A percentile compares a stretch with the other conserved stretches of the same genome.
Evolutionary conservation across 2,888 invertebrate genomes (phyloP).

Genomic region (Xanthia togata): DNA sequence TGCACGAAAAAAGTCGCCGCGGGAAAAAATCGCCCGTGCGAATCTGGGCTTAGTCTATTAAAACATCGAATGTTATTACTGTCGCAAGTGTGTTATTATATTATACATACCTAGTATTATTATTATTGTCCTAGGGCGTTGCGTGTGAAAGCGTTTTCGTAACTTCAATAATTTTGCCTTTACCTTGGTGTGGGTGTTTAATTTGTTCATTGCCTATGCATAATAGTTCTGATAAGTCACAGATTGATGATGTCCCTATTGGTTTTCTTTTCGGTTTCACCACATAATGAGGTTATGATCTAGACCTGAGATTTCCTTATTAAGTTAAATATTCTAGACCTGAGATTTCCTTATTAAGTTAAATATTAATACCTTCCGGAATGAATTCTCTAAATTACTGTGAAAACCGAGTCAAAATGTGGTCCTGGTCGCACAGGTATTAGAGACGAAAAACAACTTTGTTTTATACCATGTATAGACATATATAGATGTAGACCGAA

Average conservation of each 20-base stretch:
- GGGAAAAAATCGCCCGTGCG: too few relatives aligned
- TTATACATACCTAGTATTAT: slow-evolving; percentile 10
- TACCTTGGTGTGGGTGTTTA: slow-evolving; percentile 10
- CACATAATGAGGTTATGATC: too few relatives aligned
- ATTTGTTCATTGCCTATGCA: slow-evolving; percentile 5
- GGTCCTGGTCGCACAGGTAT: too few relatives aligned
- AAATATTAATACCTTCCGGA: too few relatives aligned
- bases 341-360: too few relatives aligned
- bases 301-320: too few relatives aligned
- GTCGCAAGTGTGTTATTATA: slow-evolving; percentile 34
- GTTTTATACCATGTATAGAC: too few relatives aligned
- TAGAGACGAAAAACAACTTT: too few relatives aligned
- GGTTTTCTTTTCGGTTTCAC: not conserved
- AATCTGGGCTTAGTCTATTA: slow-evolving; percentile 15
- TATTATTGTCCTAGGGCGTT: slow-evolving; percentile 25
- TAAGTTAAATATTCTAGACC: too few relatives aligned
- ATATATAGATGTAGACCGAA: not conserved
- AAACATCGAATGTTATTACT: slow-evolving; percentile 14
- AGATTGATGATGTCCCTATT: not conserved
- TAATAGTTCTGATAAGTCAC: not conserved
- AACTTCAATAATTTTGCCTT: slow-evolving; percentile 11
- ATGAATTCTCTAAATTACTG: too few relatives aligned
- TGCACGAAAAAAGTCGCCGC: too few relatives aligned
- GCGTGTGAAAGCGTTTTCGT: slow-evolving; percentile 42
- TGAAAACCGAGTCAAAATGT: too few relatives aligned